These are phyloP conservation scores for Noctua fimbriata DNA, from an alignment of 2,888 invertebrate genomes.

Conservation along the genomic window DNA sequence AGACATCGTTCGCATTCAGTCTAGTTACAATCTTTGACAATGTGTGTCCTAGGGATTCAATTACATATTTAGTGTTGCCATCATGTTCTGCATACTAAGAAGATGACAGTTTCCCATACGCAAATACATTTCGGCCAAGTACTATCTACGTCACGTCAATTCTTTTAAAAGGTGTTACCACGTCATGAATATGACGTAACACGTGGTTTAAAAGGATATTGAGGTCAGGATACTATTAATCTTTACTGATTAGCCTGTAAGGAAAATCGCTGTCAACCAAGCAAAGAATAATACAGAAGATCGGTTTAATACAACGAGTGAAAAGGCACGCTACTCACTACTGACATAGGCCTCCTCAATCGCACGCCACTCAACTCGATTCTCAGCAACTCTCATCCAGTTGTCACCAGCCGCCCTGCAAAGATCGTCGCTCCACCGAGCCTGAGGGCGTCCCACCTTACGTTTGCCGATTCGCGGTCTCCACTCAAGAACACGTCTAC, in stretches of 20 bases:
- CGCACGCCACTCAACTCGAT: too few relatives aligned
- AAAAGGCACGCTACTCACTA: background rate
- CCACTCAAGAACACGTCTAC: too few relatives aligned
- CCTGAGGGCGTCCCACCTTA: too few relatives aligned
- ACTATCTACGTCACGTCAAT: constrained; percentile 12
- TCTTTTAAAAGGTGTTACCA: constrained; percentile 14
- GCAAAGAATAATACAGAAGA: background rate
- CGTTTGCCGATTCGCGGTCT: too few relatives aligned
- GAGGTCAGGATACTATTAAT: constrained; percentile 52
- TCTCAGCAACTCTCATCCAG: too few relatives aligned
- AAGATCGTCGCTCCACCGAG: too few relatives aligned
- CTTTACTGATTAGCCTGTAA: constrained; percentile 50
- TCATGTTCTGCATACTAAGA: constrained; percentile 60
- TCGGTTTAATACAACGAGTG: background rate
- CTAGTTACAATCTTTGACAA: constrained; percentile 64
- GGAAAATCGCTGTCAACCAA: constrained; percentile 36
- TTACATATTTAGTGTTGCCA: constrained; percentile 45
- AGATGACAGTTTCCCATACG: background rate
- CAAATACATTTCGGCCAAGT: constrained; percentile 13
- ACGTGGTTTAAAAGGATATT: constrained; percentile 34
- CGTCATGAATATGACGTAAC: constrained; percentile 52
- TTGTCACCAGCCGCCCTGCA: too few relatives aligned
- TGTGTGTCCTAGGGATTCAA: constrained; percentile 58
- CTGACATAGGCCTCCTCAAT: too few relatives aligned
- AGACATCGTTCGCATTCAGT: constrained; percentile 45